phyloP scores from a whole-genome alignment of 2,888 invertebrate genomes.

The Anthrax anthrax region DNA sequence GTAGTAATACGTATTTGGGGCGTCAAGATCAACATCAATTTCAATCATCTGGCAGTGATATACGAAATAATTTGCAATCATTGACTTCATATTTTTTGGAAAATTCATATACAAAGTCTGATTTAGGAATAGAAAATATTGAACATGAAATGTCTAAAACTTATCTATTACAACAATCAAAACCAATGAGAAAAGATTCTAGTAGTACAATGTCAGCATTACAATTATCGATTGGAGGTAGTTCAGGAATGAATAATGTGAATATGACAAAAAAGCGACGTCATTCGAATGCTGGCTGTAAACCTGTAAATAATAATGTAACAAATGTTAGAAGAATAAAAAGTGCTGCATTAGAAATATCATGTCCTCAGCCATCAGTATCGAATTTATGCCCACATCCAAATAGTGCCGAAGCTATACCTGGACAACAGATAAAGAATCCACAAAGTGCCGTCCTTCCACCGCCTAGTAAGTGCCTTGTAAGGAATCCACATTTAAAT shows the following conservation, averaged over 20 bases:
- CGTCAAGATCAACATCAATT: constrained; percentile 18
- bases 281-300: constrained; percentile 36
- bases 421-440: constrained; percentile 49
- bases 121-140: constrained; percentile 31
- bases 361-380: constrained; percentile 51
- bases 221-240: constrained; percentile 36
- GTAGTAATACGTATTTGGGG: constrained; percentile 12
- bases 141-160: constrained; percentile 12
- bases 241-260: constrained; percentile 16
- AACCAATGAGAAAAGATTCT: constrained; percentile 43
- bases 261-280: constrained; percentile 24
- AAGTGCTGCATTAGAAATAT: constrained; percentile 55
- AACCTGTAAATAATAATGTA: constrained; percentile 26
- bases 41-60: constrained; percentile 6
- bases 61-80: constrained; percentile 11
- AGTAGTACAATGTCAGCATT: constrained; percentile 49
- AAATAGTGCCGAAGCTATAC: constrained; percentile 64
- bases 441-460: constrained; percentile 48
- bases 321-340: constrained; percentile 47
- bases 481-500: constrained; percentile 55
- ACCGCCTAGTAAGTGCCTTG: constrained; percentile 54
- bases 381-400: constrained; percentile 65
- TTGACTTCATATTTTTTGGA: constrained; percentile 28
- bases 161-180: constrained; percentile 17
- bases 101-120: constrained; percentile 33